phyloP scores from a whole-genome alignment of 2,113 vertebrate species.

The Grus americana region DNA sequence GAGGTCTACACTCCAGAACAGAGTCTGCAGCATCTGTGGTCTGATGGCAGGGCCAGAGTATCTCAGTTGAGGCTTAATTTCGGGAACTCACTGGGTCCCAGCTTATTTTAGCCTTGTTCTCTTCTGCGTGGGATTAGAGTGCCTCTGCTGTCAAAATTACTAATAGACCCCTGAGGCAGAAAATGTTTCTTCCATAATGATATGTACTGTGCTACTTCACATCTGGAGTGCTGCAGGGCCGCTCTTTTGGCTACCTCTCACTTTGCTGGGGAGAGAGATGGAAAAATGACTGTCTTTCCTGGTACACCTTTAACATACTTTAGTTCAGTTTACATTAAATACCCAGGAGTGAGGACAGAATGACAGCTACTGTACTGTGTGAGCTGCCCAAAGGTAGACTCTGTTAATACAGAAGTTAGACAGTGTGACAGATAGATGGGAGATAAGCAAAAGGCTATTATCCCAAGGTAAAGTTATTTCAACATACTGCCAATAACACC shows the following conservation, averaged over 20 bases:
- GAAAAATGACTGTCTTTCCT: constrained; percentile 65
- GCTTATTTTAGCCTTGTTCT: background rate
- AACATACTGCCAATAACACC: constrained; percentile 76
- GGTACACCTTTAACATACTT: constrained; percentile 71
- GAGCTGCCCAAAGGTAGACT: constrained; percentile 81
- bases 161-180: constrained; percentile 58
- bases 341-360: constrained; percentile 78
- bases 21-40: background rate
- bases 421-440: constrained; percentile 77
- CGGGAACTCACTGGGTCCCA: background rate
- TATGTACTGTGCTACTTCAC: constrained; percentile 42
- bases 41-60: background rate
- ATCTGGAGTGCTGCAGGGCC: constrained; percentile 80
- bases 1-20: background rate
- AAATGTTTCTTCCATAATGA: constrained; percentile 51
- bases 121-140: constrained; percentile 27
- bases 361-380: constrained; percentile 79
- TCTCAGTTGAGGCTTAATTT: background rate
- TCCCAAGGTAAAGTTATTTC: constrained; percentile 82
- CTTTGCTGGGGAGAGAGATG: constrained; percentile 38
- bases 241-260: constrained; percentile 63
- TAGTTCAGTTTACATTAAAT: constrained; percentile 75
- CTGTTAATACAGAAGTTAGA: constrained; percentile 81
- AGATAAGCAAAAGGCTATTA: constrained; percentile 80
- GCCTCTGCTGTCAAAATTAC: constrained; percentile 61